Base-by-base conservation (phyloP, 1,140 invertebrate species). In the Formica selysi region DNA sequence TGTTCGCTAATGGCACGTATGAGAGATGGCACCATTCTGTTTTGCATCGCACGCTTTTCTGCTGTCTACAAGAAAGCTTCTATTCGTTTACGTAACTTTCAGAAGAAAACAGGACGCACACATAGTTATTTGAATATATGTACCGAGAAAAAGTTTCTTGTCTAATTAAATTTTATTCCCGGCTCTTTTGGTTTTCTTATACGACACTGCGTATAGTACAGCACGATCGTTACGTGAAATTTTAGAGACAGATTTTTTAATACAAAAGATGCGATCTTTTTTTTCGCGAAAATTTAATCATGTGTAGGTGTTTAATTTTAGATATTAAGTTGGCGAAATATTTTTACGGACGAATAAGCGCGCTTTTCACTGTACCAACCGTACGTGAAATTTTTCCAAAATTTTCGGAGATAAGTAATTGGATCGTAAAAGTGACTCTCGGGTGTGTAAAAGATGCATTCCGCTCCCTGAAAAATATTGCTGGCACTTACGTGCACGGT, bases 391-490 rank as follows among this genome's bases (percentile, higher is more conserved):
- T 68, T 73, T 26, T 44, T 73, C n/a, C 38, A 67, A 73, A 73
- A 83, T 83, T 73, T 16, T 62, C 13, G 26, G 68, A 44, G 54
- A 61, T 83, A 73, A 73, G 79, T 73, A 83, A 83, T 73, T 61
- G 79, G 19, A 36, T 16, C 48, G 78, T 80, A 59, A 80, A 80
- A 68, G 76, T 51, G n/a, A 11, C 36, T 79, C 61, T 48, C 48
- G 48, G 13, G 26, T 41, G 38, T 65, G 54, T 83, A 48, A 83
- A 83, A 74, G 79, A 83, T 83, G 67, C 54, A 81, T 81, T 16
- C 22, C 36, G 44, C 4, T 2, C 16, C 3, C 3, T 38, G 38
- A 29, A 73, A 73, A 48, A 83, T 61, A 83, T 83, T 13, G 79
- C 79, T 61, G 54, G n/a, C 38, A 54, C 22, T 70, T 29, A 38